Evolutionary conservation across 2,797 vertebrate species (phyloP).

Genomic region (Tenualosa ilisha): DNA sequence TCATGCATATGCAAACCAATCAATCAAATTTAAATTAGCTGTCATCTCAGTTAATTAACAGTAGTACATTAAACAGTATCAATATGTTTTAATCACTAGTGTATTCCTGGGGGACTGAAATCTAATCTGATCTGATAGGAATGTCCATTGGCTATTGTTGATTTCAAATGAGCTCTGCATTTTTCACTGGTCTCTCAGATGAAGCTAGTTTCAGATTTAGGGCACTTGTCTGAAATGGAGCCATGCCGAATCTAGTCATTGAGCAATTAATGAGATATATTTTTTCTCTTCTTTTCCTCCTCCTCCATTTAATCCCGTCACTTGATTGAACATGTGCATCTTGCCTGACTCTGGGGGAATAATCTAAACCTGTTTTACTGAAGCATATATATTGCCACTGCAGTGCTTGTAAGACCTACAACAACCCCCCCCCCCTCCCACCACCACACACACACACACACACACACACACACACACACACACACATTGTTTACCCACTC

Average conservation of each 20-base stretch:
- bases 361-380: neutral
- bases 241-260: neutral
- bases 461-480: too few species aligned
- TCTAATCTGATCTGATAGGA: neutral
- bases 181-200: neutral
- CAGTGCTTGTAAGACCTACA: neutral
- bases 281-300: neutral
- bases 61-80: conserved; percentile 16
- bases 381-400: neutral
- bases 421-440: neutral
- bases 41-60: conserved; percentile 17
- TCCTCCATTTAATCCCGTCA: neutral
- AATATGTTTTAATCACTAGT: conserved; percentile 2
- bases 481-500: neutral
- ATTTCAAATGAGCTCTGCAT: conserved; percentile 8
- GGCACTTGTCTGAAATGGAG: neutral
- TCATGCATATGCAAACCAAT: neutral
- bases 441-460: too few species aligned
- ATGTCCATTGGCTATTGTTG: neutral
- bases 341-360: neutral
- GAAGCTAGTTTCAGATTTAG: neutral
- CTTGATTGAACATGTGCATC: conserved; percentile 7
- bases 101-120: neutral
- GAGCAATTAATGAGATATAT: neutral
- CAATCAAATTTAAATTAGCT: neutral